Percentiles rank a stretch among this genome's conserved stretches.
phyloP scores from a whole-genome alignment of 2,797 vertebrate species.

The Pyrocephalus nanus region DNA sequence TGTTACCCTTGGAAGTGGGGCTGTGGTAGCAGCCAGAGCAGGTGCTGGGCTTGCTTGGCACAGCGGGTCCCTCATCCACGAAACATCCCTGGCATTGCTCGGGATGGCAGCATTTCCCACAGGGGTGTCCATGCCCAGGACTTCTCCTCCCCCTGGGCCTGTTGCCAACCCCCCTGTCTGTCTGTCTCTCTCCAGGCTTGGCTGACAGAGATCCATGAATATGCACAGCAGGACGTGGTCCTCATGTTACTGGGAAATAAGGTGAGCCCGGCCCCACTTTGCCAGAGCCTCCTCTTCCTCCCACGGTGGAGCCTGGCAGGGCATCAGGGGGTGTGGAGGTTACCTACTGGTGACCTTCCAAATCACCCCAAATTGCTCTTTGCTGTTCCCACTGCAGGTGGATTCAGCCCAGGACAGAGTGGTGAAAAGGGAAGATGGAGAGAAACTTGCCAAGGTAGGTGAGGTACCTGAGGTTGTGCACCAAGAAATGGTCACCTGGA shows the following conservation, averaged over 20 bases:
- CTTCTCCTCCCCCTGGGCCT: background rate
- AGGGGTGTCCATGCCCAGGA: background rate
- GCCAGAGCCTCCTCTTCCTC: background rate
- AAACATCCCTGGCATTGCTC: background rate
- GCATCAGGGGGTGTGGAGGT: accelerated
- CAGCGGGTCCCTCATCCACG: accelerated
- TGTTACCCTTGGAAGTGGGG: background rate
- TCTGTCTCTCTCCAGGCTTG: conserved; percentile 80
- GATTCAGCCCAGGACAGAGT: conserved; percentile 88
- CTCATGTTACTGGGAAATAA: conserved; percentile 96
- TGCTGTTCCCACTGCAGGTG: conserved; percentile 74
- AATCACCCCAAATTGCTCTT: background rate
- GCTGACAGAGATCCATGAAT: conserved; percentile 93
- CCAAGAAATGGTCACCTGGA: background rate
- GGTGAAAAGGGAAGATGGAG: conserved; percentile 92
- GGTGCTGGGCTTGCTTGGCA: background rate
- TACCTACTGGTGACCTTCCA: background rate
- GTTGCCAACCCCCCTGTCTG: background rate
- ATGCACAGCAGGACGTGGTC: conserved; percentile 89
- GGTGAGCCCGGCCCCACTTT: conserved; percentile 68
- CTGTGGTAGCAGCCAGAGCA: background rate
- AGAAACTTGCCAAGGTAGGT: conserved; percentile 90
- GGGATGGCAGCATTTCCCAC: background rate
- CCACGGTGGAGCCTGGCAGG: background rate
- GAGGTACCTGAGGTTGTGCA: background rate